These are phyloP conservation scores for Liasis olivaceus DNA, from an alignment of 2,797 vertebrate species.

Conservation along the genomic window DNA sequence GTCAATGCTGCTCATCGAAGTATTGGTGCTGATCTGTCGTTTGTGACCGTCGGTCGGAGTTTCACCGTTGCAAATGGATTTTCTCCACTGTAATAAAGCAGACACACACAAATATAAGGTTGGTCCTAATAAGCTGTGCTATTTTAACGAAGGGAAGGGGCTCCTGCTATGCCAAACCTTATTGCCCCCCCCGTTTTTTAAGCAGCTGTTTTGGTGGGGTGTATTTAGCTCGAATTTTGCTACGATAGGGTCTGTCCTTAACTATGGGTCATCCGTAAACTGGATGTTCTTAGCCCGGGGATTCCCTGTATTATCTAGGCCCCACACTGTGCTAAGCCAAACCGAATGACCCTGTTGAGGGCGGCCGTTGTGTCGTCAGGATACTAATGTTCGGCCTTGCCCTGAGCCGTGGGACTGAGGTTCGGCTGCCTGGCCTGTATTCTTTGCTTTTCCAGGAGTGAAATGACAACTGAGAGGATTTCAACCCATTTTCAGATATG, in stretches of 20 bases:
- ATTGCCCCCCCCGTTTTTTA: too few relatives aligned
- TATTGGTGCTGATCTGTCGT: conserved; percentile 90
- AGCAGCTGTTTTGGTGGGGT: background rate
- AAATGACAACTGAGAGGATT: background rate
- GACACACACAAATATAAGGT: background rate
- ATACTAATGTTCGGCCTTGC: too few relatives aligned
- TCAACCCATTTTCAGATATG: background rate
- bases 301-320: too few relatives aligned
- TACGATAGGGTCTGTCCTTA: too few relatives aligned
- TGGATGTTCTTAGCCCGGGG: too few relatives aligned
- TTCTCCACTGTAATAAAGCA: conserved; percentile 80
- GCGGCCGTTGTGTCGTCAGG: background rate
- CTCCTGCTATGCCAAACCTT: too few relatives aligned
- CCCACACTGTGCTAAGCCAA: too few relatives aligned
- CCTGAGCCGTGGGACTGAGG: too few relatives aligned
- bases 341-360: too few relatives aligned
- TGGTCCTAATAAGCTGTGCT: background rate
- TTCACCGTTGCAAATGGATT: conserved; percentile 94
- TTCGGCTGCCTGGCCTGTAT: background rate
- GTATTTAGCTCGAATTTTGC: too few relatives aligned
- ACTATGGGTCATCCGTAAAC: too few relatives aligned
- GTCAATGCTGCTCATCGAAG: conserved; percentile 70
- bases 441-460: background rate
- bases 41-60: conserved; percentile 92
- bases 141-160: background rate